Percentiles rank a stretch among this genome's conserved stretches.
Evolutionary conservation across 1,140 invertebrate genomes (phyloP).

Genomic region (Musca domestica): DNA sequence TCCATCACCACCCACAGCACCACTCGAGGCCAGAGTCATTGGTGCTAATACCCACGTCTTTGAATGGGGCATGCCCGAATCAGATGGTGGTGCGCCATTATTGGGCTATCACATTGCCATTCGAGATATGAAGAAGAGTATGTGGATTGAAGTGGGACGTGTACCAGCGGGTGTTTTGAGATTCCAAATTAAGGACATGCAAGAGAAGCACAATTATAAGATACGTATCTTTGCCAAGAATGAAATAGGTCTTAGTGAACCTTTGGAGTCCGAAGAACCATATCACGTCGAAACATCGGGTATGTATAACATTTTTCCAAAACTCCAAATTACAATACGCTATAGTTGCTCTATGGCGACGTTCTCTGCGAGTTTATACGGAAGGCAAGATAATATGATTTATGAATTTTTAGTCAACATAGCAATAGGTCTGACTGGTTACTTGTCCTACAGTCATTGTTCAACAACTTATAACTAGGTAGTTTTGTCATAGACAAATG

Average conservation of each 20-base stretch:
- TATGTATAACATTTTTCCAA: constrained; percentile 51
- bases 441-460: too few relatives aligned
- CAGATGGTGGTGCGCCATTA: constrained; percentile 88
- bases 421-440: too few relatives aligned
- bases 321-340: too few relatives aligned
- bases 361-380: too few relatives aligned
- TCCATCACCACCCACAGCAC: constrained; percentile 85
- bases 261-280: constrained; percentile 88
- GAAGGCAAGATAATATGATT: too few relatives aligned
- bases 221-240: constrained; percentile 91
- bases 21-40: constrained; percentile 78
- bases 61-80: constrained; percentile 91
- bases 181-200: constrained; percentile 80
- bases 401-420: too few relatives aligned
- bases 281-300: constrained; percentile 82
- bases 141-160: constrained; percentile 94
- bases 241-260: constrained; percentile 92
- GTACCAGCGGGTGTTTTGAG: constrained; percentile 79
- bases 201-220: constrained; percentile 85
- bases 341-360: too few relatives aligned
- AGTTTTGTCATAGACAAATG: too few relatives aligned
- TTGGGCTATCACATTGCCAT: constrained; percentile 91
- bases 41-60: constrained; percentile 82
- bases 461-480: too few relatives aligned
- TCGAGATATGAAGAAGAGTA: constrained; percentile 84